A percentile compares a stretch with the other conserved stretches of the same genome.
Evolutionary conservation across 2,888 invertebrate species (phyloP).

Genomic region (Germaria angustata): DNA sequence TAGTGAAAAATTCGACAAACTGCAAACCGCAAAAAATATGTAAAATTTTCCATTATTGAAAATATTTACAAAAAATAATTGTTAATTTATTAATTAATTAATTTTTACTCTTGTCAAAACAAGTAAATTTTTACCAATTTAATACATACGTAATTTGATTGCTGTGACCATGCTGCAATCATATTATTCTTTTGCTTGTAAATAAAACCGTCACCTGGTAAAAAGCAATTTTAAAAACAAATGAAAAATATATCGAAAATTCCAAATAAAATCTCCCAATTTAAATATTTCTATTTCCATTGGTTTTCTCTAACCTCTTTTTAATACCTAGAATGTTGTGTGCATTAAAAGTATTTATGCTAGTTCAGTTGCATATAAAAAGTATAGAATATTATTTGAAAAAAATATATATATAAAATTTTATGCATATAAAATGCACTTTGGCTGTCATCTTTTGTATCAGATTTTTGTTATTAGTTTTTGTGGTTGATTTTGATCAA

Average conservation of each 20-base stretch:
- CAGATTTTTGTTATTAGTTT: constrained; percentile 72
- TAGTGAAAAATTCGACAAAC: too few relatives aligned
- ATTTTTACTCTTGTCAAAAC: too few relatives aligned
- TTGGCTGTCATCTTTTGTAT: constrained; percentile 21
- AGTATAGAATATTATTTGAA: background rate
- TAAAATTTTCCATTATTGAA: too few relatives aligned
- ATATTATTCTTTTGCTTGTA: background rate
- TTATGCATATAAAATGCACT: constrained; percentile 24
- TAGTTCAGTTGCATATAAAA: background rate
- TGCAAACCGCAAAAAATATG: too few relatives aligned
- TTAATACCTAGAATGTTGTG: background rate
- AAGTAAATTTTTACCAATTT: too few relatives aligned
- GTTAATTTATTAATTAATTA: too few relatives aligned
- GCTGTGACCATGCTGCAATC: background rate
- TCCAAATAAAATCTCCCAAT: background rate
- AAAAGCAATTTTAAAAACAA: background rate
- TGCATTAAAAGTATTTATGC: background rate
- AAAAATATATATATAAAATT: too few relatives aligned
- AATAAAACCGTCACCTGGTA: background rate
- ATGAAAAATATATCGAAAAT: constrained; percentile 1
- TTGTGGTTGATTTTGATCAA: constrained; percentile 74
- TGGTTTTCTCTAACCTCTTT: constrained; percentile 4
- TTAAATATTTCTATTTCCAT: background rate
- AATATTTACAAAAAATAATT: too few relatives aligned
- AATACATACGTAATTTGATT: background rate